Conservation (phyloP, 2,888 invertebrate species). For the Alloscopus bannaensis region DNA sequence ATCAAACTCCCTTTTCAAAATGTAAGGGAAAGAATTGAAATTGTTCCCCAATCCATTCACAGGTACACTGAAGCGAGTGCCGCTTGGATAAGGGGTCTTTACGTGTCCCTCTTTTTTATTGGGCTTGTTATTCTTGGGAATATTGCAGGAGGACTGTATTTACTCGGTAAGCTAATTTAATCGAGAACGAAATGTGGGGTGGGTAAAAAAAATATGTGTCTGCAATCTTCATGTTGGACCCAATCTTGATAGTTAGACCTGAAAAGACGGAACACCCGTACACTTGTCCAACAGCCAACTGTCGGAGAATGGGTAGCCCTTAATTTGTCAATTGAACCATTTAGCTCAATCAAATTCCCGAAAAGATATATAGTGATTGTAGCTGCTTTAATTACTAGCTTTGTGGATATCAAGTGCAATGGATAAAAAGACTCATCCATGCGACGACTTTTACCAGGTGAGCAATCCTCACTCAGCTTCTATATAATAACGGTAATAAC, state of each 20-base stretch:
- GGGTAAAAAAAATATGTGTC: too few relatives aligned
- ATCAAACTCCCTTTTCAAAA: too few relatives aligned
- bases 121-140: neutral
- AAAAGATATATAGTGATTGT: too few relatives aligned
- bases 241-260: slow-evolving; percentile 37
- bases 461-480: too few relatives aligned
- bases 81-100: neutral
- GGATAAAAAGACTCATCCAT: slow-evolving; percentile 45
- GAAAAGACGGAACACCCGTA: slow-evolving; percentile 49
- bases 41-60: too few relatives aligned
- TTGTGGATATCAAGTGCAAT: slow-evolving; percentile 55
- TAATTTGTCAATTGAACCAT: too few relatives aligned
- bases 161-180: neutral
- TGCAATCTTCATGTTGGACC: neutral
- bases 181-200: too few relatives aligned
- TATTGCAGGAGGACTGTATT: neutral
- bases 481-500: too few relatives aligned
- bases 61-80: neutral
- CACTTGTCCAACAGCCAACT: slow-evolving; percentile 55
- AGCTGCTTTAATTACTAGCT: slow-evolving; percentile 33
- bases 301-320: slow-evolving; percentile 56
- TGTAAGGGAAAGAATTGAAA: too few relatives aligned
- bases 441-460: slow-evolving; percentile 65
- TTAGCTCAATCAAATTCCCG: too few relatives aligned
- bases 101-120: neutral